Evolutionary conservation across 2,797 vertebrate species (phyloP).

Genomic region (Bucorvus abyssinicus): DNA sequence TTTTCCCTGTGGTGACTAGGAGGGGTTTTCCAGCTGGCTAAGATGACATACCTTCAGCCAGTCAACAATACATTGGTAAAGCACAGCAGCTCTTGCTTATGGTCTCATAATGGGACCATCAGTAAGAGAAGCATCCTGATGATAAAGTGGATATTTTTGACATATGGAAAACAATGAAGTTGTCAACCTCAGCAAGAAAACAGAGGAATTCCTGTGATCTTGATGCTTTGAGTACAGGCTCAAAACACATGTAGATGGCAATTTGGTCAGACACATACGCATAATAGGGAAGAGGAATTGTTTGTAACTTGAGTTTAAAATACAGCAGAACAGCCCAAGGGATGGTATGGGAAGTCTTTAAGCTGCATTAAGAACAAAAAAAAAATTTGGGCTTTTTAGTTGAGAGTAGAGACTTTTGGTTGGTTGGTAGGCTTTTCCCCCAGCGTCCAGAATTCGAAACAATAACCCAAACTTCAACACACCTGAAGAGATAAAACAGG

Average conservation of each 20-base stretch:
- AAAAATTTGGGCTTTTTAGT: neutral
- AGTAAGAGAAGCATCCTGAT: neutral
- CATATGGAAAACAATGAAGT: neutral
- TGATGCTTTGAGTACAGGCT: neutral
- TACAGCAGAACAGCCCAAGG: neutral
- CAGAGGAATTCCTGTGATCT: neutral
- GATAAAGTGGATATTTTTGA: neutral
- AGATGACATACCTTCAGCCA: neutral
- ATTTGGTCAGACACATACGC: neutral
- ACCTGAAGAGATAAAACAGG: neutral
- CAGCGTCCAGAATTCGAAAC: neutral
- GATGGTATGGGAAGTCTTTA: neutral
- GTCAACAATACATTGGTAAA: accelerated
- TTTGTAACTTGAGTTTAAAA: neutral
- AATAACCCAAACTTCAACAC: neutral
- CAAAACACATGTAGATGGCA: neutral
- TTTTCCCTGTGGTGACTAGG: neutral
- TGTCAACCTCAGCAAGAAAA: neutral
- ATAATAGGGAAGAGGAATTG: neutral
- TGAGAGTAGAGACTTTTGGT: neutral
- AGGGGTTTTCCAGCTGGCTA: neutral
- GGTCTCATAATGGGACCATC: neutral
- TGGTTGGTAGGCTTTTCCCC: neutral
- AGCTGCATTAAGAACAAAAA: neutral
- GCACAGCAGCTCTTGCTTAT: neutral